These are phyloP conservation scores for Ailurus styani DNA, from an alignment of 2,113 vertebrate species.

Conservation along the genomic window DNA sequence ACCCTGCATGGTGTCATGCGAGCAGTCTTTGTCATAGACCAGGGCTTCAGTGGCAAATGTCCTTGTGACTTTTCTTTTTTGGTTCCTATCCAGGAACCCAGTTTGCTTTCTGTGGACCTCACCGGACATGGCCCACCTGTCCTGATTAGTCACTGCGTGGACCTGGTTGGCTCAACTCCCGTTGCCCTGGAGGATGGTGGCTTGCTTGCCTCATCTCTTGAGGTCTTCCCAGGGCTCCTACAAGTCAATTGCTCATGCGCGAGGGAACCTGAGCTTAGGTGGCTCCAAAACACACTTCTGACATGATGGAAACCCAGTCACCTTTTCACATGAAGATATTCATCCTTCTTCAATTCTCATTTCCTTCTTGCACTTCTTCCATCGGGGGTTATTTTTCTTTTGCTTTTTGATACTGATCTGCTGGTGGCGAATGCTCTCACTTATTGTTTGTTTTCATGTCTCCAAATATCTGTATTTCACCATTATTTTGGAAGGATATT, in stretches of 20 bases:
- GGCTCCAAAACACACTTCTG: neutral
- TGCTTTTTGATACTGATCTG: neutral
- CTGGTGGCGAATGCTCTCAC: neutral
- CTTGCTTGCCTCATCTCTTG: neutral
- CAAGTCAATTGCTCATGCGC: neutral
- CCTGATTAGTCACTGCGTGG: fast-evolving
- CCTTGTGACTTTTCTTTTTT: neutral
- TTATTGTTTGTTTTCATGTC: neutral
- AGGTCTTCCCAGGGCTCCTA: neutral
- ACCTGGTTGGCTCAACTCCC: neutral
- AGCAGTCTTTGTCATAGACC: neutral
- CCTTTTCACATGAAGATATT: neutral
- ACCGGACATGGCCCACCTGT: neutral
- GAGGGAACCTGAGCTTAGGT: neutral
- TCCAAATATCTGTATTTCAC: neutral
- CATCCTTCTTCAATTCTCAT: neutral
- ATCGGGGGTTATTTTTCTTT: neutral
- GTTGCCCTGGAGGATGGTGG: neutral
- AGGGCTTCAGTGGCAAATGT: fast-evolving
- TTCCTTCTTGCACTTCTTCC: neutral
- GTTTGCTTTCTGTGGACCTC: neutral
- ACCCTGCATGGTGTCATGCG: neutral
- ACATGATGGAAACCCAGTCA: neutral
- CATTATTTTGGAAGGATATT: neutral
- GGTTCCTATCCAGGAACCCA: neutral